Evolutionary conservation across 2,888 invertebrate species (phyloP).

Genomic region (Drosophila formosana): DNA sequence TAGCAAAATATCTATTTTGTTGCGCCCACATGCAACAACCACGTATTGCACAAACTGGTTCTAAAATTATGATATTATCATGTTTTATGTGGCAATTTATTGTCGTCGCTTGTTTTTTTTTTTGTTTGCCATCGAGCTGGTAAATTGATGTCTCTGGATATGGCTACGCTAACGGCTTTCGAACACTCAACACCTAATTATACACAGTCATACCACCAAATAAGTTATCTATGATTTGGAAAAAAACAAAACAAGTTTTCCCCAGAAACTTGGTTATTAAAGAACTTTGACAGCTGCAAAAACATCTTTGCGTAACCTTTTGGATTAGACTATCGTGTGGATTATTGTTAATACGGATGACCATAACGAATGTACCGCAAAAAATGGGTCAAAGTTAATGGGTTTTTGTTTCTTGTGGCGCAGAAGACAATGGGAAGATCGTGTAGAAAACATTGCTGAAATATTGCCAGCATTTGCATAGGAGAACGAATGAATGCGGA

Average conservation of each 20-base stretch:
- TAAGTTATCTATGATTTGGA: neutral
- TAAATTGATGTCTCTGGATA: constrained; percentile 30
- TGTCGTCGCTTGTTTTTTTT: neutral
- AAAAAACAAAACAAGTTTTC: neutral
- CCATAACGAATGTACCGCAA: constrained; percentile 14
- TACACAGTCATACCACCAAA: constrained; percentile 12
- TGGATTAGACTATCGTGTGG: neutral
- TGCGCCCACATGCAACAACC: constrained; percentile 34
- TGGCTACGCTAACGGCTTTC: constrained; percentile 11
- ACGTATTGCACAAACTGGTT: constrained; percentile 36
- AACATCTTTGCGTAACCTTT: neutral
- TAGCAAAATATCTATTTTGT: constrained; percentile 7
- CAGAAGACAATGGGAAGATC: constrained; percentile 11
- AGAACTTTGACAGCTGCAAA: neutral
- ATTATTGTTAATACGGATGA: constrained; percentile 25
- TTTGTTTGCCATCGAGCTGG: constrained; percentile 20
- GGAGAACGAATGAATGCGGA: neutral
- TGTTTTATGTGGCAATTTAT: constrained; percentile 32
- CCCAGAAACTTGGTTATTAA: neutral
- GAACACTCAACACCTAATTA: constrained; percentile 36
- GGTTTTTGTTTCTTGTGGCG: constrained; percentile 35
- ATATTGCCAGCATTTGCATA: constrained; percentile 14
- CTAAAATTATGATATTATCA: constrained; percentile 51
- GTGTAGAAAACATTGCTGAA: constrained; percentile 1
- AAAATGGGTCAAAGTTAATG: constrained; percentile 61